Percentiles rank a stretch among this genome's conserved stretches.
Conservation (phyloP, 2,113 vertebrate genomes). For the Gyps fulvus region DNA sequence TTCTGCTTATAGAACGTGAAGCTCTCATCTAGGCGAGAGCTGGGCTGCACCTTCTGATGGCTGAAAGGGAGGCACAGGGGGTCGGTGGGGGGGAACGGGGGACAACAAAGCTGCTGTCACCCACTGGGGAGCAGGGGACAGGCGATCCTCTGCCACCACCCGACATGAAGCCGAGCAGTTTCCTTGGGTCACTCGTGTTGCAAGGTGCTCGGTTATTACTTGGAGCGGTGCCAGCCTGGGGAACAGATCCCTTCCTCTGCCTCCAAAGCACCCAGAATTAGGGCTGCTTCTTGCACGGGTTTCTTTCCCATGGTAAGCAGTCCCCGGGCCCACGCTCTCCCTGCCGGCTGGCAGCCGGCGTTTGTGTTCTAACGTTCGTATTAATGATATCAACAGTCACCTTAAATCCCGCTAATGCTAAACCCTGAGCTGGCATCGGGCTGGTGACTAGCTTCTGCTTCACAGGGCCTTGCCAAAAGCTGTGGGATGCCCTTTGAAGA, state of each 20-base stretch:
- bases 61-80: not conserved
- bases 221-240: not conserved
- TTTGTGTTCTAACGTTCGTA: not conserved
- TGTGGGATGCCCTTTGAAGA: slow-evolving; percentile 57
- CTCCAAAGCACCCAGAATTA: not conserved
- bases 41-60: not conserved
- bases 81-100: accelerated
- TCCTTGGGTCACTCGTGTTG: accelerated
- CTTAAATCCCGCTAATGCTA: not conserved
- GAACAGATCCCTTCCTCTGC: not conserved
- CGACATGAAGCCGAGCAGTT: accelerated
- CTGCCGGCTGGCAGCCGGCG: not conserved
- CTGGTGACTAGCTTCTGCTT: slow-evolving; percentile 12
- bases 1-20: not conserved
- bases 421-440: not conserved
- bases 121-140: not conserved
- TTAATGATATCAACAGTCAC: not conserved
- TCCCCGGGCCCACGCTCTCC: not conserved
- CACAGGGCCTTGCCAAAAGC: slow-evolving; percentile 35
- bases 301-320: not conserved
- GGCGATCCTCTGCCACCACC: not conserved
- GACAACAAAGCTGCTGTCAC: not conserved
- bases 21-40: not conserved
- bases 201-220: not conserved
- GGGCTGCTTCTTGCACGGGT: not conserved